Conservation (phyloP, 2,113 vertebrate species). For the Gadus chalcogrammus region DNA sequence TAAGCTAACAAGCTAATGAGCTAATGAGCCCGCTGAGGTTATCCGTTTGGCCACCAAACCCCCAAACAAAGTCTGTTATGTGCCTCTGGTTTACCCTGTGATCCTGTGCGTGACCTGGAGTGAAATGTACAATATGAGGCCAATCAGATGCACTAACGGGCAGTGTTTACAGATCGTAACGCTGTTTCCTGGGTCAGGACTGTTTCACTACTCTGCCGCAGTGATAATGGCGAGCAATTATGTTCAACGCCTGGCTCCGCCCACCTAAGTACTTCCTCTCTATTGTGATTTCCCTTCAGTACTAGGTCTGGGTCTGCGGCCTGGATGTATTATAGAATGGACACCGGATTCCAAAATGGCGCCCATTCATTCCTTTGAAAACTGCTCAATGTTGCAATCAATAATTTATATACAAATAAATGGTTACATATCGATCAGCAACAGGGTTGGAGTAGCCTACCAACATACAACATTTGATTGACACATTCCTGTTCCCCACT, state of each 20-base stretch:
- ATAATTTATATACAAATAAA: too few species aligned
- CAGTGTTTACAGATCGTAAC: conserved; percentile 29
- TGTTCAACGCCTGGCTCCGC: not conserved
- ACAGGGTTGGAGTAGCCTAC: too few species aligned
- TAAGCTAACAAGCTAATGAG: conserved; percentile 51
- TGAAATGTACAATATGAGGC: not conserved
- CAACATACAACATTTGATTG: too few species aligned
- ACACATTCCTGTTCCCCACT: too few species aligned
- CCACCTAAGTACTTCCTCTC: too few species aligned
- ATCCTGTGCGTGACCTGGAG: conserved; percentile 15
- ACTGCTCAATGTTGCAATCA: too few species aligned
- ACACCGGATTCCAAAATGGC: too few species aligned
- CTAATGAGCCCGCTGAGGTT: conserved; percentile 58
- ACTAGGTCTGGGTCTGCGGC: too few species aligned
- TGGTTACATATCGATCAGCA: too few species aligned
- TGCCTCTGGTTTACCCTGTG: conserved; percentile 1
- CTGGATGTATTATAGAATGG: too few species aligned
- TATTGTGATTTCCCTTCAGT: not conserved
- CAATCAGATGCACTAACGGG: conserved; percentile 37
- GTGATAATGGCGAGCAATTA: conserved; percentile 21
- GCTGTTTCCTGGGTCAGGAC: conserved; percentile 19
- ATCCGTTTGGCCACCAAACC: conserved; percentile 48
- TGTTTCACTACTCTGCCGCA: conserved; percentile 27
- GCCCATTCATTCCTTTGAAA: too few species aligned
- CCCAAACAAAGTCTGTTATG: conserved; percentile 31